Evolutionary conservation across 2,113 vertebrate species (phyloP), one percentile per base, ranked within the genome.

Genomic region (Podocnemis expansa): DNA sequence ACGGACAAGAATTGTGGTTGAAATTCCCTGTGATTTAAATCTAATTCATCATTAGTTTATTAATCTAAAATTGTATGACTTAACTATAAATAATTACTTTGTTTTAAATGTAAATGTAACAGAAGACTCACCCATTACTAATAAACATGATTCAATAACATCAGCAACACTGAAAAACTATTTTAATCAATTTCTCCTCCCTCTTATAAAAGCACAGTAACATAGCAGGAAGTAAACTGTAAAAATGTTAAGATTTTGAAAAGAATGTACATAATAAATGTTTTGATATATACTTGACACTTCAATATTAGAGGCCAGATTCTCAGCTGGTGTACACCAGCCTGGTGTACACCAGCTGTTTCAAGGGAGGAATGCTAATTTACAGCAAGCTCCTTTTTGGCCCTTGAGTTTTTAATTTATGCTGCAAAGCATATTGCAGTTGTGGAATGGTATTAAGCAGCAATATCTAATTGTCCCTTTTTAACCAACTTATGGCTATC

Each of bases 1-100:
- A 93, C 91, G 78, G 93, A 87, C 88, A 81, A 93, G 95, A 85
- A 95, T 93, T 87, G 25, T 96, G 89, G 85, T 80, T 89, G 84
- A 82, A 94, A 91, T 96, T 97, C 84, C 95, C 89, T 82, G 63
- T 56, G 84, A 96, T 96, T 88, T 94, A 92, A 94, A 96, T 90
- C 89, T 93, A 95, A 98, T 97, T 97, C 96, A 90, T 97, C 91
- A 93, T 94, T 83, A 70, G 90, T 93, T 85, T 90, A 84, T 86
- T 84, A 89, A 89, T 96, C 91, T 76, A 43, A 34, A 92, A 41
- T 85, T 92, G 94, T 84, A 73, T 78, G 56, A 87, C 78, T 84
- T 94, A 95, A 94, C 93, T 90, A 81, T 60, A 95, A 84, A 83
- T 89, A 85, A 94, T 92, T 63, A 79, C 93, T 85, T 58, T 85